Percentiles rank a stretch among this genome's conserved stretches.
phyloP scores from a whole-genome alignment of 2,888 invertebrate genomes.

The Hirtodrosophila trivittata region DNA sequence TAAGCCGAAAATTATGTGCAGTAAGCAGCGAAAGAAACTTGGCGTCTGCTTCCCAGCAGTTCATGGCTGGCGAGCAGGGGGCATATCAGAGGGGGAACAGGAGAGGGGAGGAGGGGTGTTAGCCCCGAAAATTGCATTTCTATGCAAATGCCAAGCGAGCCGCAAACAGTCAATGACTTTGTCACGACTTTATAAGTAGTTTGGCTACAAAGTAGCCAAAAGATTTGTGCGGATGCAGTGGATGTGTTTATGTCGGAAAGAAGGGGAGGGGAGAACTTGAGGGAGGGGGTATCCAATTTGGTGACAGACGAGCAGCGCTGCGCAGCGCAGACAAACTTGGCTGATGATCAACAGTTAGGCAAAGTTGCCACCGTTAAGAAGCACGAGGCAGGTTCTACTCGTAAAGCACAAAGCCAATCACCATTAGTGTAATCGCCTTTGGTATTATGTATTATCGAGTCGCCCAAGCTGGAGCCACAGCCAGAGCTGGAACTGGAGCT shows the following conservation, averaged over 20 bases:
- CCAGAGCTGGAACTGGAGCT: no score
- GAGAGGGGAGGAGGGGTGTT: no score
- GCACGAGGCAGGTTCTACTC: constrained; percentile 37
- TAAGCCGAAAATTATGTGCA: constrained; percentile 78
- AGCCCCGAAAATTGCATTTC: constrained; percentile 77
- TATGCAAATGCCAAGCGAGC: constrained; percentile 70
- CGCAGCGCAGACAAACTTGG: constrained; percentile 50
- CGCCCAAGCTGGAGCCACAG: neutral
- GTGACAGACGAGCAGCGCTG: constrained; percentile 34
- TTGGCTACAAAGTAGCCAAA: constrained; percentile 57
- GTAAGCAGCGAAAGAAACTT: constrained; percentile 40
- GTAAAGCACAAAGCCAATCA: constrained; percentile 76
- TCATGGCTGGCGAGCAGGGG: no score
- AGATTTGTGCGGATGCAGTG: constrained; percentile 26
- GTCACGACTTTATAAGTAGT: constrained; percentile 79
- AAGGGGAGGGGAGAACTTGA: neutral
- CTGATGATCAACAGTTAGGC: constrained; percentile 77
- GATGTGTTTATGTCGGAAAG: no score
- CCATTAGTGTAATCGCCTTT: constrained; percentile 78
- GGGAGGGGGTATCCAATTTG: constrained; percentile 23
- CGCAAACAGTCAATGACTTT: constrained; percentile 77
- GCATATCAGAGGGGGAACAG: no score
- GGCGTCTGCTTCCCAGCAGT: constrained; percentile 32
- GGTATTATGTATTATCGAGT: constrained; percentile 72
- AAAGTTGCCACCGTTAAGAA: constrained; percentile 68